Evolutionary conservation across 2,888 invertebrate genomes (phyloP).

Genomic region (Drymonia ruficornis): DNA sequence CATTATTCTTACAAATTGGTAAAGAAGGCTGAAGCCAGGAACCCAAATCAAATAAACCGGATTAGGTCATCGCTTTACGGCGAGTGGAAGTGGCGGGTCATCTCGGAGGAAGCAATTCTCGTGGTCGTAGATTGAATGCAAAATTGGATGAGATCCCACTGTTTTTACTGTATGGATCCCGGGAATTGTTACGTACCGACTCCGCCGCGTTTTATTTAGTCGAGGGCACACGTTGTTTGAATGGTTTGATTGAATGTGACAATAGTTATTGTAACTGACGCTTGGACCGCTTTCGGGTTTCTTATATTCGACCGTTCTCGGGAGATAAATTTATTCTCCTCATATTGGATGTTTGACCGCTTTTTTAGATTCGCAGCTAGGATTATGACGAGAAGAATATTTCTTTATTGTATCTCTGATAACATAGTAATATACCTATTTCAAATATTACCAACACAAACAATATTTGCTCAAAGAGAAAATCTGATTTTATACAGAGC

Average conservation of each 20-base stretch:
- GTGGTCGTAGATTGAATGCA: conserved; percentile 84
- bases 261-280: conserved; percentile 75
- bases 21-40: conserved; percentile 72
- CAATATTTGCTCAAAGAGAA: conserved; percentile 20
- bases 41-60: conserved; percentile 82
- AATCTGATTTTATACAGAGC: conserved; percentile 24
- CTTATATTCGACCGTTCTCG: conserved; percentile 55
- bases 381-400: conserved; percentile 29
- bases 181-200: conserved; percentile 64
- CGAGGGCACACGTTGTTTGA: conserved; percentile 67
- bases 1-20: conserved; percentile 68
- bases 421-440: conserved; percentile 13
- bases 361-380: conserved; percentile 41
- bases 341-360: conserved; percentile 50
- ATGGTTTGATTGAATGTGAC: conserved; percentile 82
- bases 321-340: conserved; percentile 53
- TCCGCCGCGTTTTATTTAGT: conserved; percentile 72
- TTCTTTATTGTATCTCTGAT: conserved; percentile 20
- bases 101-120: conserved; percentile 81
- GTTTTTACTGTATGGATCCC: conserved; percentile 78
- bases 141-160: conserved; percentile 82
- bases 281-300: conserved; percentile 55
- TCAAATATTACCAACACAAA: conserved; percentile 7
- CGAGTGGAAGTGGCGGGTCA: conserved; percentile 80
- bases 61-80: conserved; percentile 83